Percentiles rank a stretch among this genome's conserved stretches.
Evolutionary conservation across 2,113 vertebrate species (phyloP).

Genomic region (Platycercus adscitus): DNA sequence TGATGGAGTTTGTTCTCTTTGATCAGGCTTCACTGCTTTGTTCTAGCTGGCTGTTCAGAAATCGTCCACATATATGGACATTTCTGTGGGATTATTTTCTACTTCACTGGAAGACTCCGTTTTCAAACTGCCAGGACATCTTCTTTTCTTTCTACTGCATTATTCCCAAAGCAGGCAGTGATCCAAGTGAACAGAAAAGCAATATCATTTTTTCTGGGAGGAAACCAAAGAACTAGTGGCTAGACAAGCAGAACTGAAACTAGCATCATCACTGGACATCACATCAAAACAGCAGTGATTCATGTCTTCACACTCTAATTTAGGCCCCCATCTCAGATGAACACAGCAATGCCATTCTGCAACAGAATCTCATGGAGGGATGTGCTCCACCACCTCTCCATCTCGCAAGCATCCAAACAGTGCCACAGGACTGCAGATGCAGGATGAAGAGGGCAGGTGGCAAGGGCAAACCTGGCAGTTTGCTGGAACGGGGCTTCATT

Average conservation of each 20-base stretch:
- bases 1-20: constrained; percentile 7
- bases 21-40: background rate
- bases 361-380: background rate
- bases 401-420: background rate
- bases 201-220: background rate
- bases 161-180: background rate
- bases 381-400: background rate
- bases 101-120: background rate
- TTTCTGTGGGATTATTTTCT: background rate
- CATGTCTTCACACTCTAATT: background rate
- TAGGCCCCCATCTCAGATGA: background rate
- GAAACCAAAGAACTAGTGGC: background rate
- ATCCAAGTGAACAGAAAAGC: background rate
- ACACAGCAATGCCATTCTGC: background rate
- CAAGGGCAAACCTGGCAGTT: background rate
- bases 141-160: background rate
- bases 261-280: background rate
- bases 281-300: background rate
- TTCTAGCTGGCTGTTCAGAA: background rate
- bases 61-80: background rate
- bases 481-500: background rate
- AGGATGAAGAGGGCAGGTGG: background rate
- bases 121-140: background rate
- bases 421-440: background rate
- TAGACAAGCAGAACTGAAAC: background rate